Base-by-base conservation (phyloP, 2,888 invertebrate species). In the Ditula angustiorana region DNA sequence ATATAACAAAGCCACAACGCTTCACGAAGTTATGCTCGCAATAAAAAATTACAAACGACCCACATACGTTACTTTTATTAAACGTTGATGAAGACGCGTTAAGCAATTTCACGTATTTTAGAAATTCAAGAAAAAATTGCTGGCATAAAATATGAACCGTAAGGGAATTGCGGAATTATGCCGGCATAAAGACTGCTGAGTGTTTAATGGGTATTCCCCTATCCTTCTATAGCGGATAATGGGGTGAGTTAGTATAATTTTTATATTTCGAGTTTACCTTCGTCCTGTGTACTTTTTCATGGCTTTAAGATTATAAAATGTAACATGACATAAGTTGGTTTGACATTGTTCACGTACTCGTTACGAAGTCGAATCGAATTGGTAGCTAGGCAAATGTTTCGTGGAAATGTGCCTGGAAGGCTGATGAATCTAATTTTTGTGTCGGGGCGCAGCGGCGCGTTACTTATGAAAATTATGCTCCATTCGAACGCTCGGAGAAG, bases 391-490 rank as follows among this genome's bases (percentile, higher is more conserved):
- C 73, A 80, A 82, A 81, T 83, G 82, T 87, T 83, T 81, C 80
- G 77, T 75, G 78, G 77, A 80, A 86, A 83, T 85, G 83, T 86
- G 84, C 82, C 81, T 75, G 76, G 78, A 77, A 80, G 79, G 76
- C 81, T 90, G 88, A 90, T 86, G 87, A 91, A 90, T 90, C 88
- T 87, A 91, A 90, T 91, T 92, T 87, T 88, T 89, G 85, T 76
- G 82, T 72, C 80, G 81, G 74, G 76, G 83, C 78, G 82, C 82
- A 84, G 74, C 77, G 78, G 82, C 82, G 85, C 82, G 85, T 85
- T 88, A 81, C 84, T 87, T 90, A 89, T 88, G 89, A 91, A 91
- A 90, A 91, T 91, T 90, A 90, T 90, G 87, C 89, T 81, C 88
- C 86, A 86, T 90, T 88, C 81, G 87, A 90, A 88, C 86, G 86